Base-by-base conservation (phyloP, 2,888 invertebrate genomes). In the Drosophila diplacantha region DNA sequence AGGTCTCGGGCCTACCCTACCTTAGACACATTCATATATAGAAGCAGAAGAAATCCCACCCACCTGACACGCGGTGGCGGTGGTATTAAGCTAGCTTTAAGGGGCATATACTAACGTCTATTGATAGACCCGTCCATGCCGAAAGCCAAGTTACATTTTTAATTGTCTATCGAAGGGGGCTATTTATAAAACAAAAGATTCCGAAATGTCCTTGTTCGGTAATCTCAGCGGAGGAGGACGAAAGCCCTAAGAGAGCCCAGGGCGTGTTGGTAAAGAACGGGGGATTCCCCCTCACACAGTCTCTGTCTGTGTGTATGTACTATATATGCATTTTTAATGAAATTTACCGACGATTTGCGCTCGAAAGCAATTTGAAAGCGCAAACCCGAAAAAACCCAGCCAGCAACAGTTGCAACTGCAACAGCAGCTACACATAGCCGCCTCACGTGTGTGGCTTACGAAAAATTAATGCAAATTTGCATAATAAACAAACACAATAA, bases 391-490 rank as follows among this genome's bases (percentile, higher is more conserved):
- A 63, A 56, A 63, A 67, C 34, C 57, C 57, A 29, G 20, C 37
- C 51, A 52, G 70, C 63, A 67, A 52, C 71, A 75, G 61, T 74
- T 52, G 71, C 71, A 52, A 34, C 50, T 49, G 56, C 68, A 69
- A 37, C 71, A 53, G 39, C 35, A 26, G 34, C 37, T 26, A 43
- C 22, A 29, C 39, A 18, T 12, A 43, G 44, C 24, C 22, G 37
- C 24, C 76, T 83, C 82, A 67, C 65, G 49, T 70, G 76, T 81
- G 82, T 65, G 65, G 76, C 77, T 70, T 62, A 46, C 65, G 58
- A 63, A 59, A 83, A 82, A 82, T 82, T 84, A 84, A 79, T 79
- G 74, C 62, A 66, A 73, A 82, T 84, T 82, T 84, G 68, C 83
- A 71, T 82, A 82, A 79, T 82, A 84, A 82, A 84, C 73, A 71